Conservation (phyloP, 2,113 vertebrate species). For the Chaetops frenatus region DNA sequence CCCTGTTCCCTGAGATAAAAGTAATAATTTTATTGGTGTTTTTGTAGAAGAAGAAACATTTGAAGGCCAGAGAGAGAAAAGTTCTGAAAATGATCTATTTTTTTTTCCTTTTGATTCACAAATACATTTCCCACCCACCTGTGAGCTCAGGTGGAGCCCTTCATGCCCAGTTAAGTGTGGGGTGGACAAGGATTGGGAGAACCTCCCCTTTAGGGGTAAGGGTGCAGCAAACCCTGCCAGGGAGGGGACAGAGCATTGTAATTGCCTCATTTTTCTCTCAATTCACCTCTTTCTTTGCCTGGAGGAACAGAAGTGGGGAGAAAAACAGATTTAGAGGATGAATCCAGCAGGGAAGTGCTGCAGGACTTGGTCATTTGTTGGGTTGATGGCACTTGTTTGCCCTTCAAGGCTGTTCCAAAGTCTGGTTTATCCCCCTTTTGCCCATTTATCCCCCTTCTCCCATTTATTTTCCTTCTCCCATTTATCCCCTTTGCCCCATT, state of each 20-base stretch:
- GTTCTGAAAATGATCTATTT: background rate
- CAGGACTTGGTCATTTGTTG: background rate
- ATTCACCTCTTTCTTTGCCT: background rate
- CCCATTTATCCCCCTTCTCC: background rate
- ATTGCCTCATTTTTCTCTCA: background rate
- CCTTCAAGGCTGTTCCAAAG: background rate
- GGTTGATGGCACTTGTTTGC: background rate
- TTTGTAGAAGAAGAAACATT: background rate
- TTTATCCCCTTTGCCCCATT: background rate
- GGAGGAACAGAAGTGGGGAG: background rate
- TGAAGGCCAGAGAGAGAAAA: background rate
- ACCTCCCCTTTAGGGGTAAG: background rate
- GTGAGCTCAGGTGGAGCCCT: background rate
- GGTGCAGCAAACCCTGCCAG: background rate
- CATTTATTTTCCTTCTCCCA: too few relatives aligned
- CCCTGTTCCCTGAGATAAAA: background rate
- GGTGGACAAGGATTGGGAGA: background rate
- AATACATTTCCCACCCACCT: background rate
- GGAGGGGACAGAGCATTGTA: accelerated
- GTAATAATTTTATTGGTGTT: constrained; percentile 27
- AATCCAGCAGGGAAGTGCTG: background rate
- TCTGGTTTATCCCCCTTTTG: accelerated
- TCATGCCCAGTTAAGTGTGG: background rate
- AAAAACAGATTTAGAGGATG: background rate
- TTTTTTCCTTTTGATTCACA: background rate